A percentile compares a stretch with the other conserved stretches of the same genome.
phyloP scores from a whole-genome alignment of 2,113 vertebrate genomes.

The Rynchops niger region DNA sequence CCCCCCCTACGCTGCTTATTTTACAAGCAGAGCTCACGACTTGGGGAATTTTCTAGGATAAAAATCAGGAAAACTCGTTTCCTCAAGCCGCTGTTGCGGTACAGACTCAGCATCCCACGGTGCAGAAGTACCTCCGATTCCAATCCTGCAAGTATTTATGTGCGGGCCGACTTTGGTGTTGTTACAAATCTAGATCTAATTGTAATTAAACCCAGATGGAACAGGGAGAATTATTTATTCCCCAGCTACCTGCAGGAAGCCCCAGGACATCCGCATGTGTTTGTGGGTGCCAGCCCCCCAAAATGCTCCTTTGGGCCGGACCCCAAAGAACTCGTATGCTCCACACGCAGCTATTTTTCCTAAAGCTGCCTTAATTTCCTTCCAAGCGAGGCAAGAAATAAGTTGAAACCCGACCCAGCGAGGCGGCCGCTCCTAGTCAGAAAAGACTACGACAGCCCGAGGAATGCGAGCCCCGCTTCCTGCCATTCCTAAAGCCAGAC shows the following conservation, averaged over 20 bases:
- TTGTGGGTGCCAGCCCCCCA: too few relatives aligned
- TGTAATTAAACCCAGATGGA: background rate
- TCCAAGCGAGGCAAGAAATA: background rate
- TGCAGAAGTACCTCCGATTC: background rate
- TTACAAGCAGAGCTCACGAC: background rate
- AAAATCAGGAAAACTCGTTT: background rate
- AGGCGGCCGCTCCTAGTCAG: background rate
- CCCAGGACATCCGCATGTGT: fast-evolving
- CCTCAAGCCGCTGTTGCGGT: fast-evolving
- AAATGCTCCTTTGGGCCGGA: fast-evolving
- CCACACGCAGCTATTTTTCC: fast-evolving
- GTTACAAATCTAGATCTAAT: background rate
- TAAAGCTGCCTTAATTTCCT: background rate
- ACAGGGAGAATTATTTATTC: background rate
- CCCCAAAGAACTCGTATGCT: fast-evolving
- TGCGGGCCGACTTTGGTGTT: fast-evolving
- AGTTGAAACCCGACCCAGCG: background rate
- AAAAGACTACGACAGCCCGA: background rate
- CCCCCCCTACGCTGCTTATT: fast-evolving
- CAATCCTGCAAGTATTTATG: background rate
- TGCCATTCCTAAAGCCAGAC: background rate
- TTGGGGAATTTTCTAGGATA: background rate
- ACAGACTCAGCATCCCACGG: fast-evolving
- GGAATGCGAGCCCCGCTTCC: fast-evolving
- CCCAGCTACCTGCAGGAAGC: background rate